These are phyloP conservation scores for Hermodice carunculata DNA, from an alignment of 2,888 invertebrate genomes.

Conservation along the genomic window DNA sequence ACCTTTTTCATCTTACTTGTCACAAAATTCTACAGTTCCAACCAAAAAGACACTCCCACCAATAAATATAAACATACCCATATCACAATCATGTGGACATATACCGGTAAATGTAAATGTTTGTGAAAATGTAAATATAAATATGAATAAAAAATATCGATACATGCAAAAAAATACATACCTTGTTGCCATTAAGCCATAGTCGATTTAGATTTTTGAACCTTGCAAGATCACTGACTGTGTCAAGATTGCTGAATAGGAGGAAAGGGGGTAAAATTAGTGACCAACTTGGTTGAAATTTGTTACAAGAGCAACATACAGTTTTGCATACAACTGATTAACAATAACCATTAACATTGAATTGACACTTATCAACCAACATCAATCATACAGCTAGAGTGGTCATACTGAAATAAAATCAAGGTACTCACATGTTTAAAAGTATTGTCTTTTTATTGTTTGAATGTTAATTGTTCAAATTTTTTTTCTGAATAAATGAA, in stretches of 20 bases:
- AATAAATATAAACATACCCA: background rate
- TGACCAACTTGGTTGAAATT: background rate
- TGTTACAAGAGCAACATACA: no score
- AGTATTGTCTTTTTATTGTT: no score
- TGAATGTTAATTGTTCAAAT: no score
- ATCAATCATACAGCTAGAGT: no score
- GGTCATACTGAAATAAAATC: background rate
- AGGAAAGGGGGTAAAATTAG: background rate
- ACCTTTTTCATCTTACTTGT: background rate
- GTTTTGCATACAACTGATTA: no score
- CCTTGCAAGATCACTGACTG: conserved; percentile 50
- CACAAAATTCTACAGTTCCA: background rate
- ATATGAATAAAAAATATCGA: background rate
- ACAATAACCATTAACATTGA: no score
- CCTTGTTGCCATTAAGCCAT: conserved; percentile 65
- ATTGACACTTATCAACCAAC: no score
- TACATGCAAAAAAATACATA: conserved; percentile 30
- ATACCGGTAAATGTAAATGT: background rate
- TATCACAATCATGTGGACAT: background rate
- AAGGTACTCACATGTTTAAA: no score
- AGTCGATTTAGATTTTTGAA: conserved; percentile 55
- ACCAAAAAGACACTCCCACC: background rate
- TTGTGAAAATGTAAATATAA: no score
- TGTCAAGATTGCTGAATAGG: conserved; percentile 51
- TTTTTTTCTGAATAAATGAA: no score